A percentile compares a stretch with the other conserved stretches of the same genome.
Conservation (phyloP, 1,140 invertebrate genomes). For the Rhynchophorus ferrugineus region DNA sequence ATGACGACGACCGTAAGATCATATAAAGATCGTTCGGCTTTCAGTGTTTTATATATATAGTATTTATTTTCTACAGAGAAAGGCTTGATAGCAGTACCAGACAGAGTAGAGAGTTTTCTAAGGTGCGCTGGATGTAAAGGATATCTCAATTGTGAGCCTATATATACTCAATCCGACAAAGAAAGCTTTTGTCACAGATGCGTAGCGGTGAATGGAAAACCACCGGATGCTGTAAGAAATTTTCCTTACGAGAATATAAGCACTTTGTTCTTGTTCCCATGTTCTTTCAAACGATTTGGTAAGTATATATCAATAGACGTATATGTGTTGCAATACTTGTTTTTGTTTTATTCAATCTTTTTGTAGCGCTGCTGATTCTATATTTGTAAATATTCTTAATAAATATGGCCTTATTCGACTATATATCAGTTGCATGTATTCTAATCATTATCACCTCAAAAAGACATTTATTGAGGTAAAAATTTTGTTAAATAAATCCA, state of each 20-base stretch:
- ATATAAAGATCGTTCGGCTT: too few species aligned
- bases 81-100: constrained; percentile 25
- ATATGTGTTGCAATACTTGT: not conserved
- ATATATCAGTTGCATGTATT: too few species aligned
- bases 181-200: constrained; percentile 36
- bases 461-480: too few species aligned
- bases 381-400: too few species aligned
- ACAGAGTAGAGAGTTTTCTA: constrained; percentile 27
- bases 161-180: constrained; percentile 29
- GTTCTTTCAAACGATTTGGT: constrained; percentile 25
- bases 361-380: too few species aligned
- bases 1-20: constrained; percentile 11
- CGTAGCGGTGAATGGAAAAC: constrained; percentile 21
- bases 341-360: too few species aligned
- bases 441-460: too few species aligned
- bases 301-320: not conserved
- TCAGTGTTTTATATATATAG: too few species aligned
- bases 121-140: constrained; percentile 31
- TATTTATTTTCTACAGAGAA: constrained; percentile 31
- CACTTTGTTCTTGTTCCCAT: constrained; percentile 31
- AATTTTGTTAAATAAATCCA: too few species aligned
- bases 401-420: too few species aligned
- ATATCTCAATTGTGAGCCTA: constrained; percentile 31
- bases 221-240: constrained; percentile 26
- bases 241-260: constrained; percentile 28